These are phyloP conservation scores for Meloidogyne hapla DNA, from an alignment of 1,140 invertebrate genomes.

Conservation along the genomic window DNA sequence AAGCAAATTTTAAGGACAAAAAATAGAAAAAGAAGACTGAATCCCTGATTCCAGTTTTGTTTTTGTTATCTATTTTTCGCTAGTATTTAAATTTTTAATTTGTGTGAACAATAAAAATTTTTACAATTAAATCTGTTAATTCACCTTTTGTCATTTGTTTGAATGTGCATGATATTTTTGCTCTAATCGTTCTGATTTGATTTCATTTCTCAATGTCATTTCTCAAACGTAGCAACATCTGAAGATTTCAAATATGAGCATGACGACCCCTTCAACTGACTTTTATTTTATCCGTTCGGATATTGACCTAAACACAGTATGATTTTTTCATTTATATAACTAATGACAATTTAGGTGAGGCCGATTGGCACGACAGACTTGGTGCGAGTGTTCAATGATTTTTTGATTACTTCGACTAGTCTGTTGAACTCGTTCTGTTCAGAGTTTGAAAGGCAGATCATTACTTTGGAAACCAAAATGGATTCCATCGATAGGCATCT, in stretches of 20 bases:
- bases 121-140: too few species aligned
- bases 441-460: neutral
- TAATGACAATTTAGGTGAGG: conserved; percentile 4
- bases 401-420: conserved; percentile 1
- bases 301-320: conserved; percentile 20
- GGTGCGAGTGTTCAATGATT: conserved; percentile 10
- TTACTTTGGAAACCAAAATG: neutral
- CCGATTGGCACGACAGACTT: conserved; percentile 12
- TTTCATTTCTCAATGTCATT: too few species aligned
- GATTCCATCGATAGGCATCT: conserved; percentile 15
- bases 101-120: too few species aligned
- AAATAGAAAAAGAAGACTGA: neutral
- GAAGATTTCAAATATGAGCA: neutral
- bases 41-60: neutral
- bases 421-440: conserved; percentile 16
- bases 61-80: too few species aligned
- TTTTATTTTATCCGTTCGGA: conserved; percentile 21
- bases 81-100: too few species aligned
- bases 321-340: neutral
- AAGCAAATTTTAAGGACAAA: neutral
- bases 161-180: too few species aligned
- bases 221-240: too few species aligned
- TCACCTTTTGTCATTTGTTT: too few species aligned
- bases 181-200: too few species aligned
- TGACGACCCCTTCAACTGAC: neutral